Conservation (phyloP, 2,888 invertebrate species). For the Amphimallon solstitiale region DNA sequence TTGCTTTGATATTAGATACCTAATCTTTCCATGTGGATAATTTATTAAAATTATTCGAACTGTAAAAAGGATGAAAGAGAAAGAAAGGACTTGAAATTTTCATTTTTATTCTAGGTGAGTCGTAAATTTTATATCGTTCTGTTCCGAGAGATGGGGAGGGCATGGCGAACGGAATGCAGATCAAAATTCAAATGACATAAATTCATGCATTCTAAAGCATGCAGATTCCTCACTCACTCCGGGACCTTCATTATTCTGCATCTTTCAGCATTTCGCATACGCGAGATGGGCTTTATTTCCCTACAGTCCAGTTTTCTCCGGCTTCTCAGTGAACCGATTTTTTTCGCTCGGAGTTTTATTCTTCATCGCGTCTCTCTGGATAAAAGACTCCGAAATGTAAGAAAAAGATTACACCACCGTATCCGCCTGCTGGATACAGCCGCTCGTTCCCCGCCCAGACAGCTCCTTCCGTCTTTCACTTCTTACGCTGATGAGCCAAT, state of each 20-base stretch:
- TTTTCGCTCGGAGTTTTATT: slow-evolving; percentile 54
- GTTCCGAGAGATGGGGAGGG: slow-evolving; percentile 30
- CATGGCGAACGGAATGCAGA: slow-evolving; percentile 34
- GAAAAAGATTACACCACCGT: slow-evolving; percentile 42
- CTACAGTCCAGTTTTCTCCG: slow-evolving; percentile 57
- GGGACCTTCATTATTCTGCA: slow-evolving; percentile 59
- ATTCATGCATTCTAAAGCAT: slow-evolving; percentile 62
- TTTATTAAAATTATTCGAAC: slow-evolving; percentile 31
- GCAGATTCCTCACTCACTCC: slow-evolving; percentile 59
- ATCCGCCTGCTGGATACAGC: slow-evolving; percentile 39
- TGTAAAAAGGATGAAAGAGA: background rate
- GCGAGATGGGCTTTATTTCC: slow-evolving; percentile 60
- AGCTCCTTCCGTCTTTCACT: slow-evolving; percentile 1
- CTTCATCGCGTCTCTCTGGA: slow-evolving; percentile 50
- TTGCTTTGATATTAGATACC: slow-evolving; percentile 9
- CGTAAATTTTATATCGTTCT: slow-evolving; percentile 35
- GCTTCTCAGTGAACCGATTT: slow-evolving; percentile 55
- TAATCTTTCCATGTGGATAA: slow-evolving; percentile 16
- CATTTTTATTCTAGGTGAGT: slow-evolving; percentile 30
- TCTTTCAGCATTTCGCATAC: slow-evolving; percentile 59
- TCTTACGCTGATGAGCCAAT: slow-evolving; percentile 21
- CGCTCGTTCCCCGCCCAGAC: background rate
- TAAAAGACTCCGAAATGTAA: slow-evolving; percentile 52
- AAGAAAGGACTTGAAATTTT: slow-evolving; percentile 19
- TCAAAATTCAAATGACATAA: slow-evolving; percentile 53